A percentile compares a stretch with the other conserved stretches of the same genome.
Conservation (phyloP, 2,797 vertebrate species). For the Adrianichthys oophorus region DNA sequence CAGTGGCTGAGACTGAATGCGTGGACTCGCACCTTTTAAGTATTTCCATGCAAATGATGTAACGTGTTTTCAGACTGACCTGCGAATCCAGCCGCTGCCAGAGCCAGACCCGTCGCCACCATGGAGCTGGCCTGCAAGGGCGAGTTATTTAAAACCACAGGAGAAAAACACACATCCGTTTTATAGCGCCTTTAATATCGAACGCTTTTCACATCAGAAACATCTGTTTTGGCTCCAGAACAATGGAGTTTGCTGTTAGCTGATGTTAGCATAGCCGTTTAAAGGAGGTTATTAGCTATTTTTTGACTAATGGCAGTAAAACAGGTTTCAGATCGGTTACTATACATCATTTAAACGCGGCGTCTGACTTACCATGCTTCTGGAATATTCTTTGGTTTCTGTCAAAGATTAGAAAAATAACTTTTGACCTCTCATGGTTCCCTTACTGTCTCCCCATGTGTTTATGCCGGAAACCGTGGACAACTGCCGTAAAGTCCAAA, state of each 20-base stretch:
- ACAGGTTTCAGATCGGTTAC: fast-evolving
- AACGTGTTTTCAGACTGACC: slow-evolving; percentile 73
- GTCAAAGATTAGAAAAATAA: slow-evolving; percentile 40
- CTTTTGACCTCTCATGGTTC: slow-evolving; percentile 69
- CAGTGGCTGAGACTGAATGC: too few relatives aligned
- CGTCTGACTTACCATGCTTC: slow-evolving; percentile 64
- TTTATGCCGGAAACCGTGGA: slow-evolving; percentile 55
- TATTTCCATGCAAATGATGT: too few relatives aligned
- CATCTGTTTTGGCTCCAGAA: neutral
- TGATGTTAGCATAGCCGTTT: slow-evolving; percentile 17
- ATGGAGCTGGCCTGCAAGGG: slow-evolving; percentile 83
- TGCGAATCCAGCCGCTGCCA: slow-evolving; percentile 93
- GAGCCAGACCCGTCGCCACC: slow-evolving; percentile 88
- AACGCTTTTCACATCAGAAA: neutral
- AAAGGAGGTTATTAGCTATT: neutral
- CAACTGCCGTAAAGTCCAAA: slow-evolving; percentile 42
- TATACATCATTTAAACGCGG: fast-evolving
- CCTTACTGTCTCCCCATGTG: slow-evolving; percentile 13
- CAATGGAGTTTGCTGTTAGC: too few relatives aligned
- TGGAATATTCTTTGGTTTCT: slow-evolving; percentile 29
- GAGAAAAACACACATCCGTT: neutral
- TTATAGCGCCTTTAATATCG: neutral
- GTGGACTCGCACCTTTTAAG: too few relatives aligned
- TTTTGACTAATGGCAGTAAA: fast-evolving
- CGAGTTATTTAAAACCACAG: neutral